Conservation (phyloP, 2,113 vertebrate species). For the Larimichthys crocea region DNA sequence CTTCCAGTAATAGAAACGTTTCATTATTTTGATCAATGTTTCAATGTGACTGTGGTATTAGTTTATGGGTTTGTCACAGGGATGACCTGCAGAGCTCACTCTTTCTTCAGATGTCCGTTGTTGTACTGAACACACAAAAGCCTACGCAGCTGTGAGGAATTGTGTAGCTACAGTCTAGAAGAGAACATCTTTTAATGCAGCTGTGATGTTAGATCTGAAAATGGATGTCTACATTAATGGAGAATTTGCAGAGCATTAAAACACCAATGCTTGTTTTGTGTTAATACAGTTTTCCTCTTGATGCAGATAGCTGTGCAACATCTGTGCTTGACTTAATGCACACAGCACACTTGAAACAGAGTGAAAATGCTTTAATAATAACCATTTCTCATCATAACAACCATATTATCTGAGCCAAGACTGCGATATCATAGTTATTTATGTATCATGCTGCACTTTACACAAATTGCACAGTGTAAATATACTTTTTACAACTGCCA, state of each 20-base stretch:
- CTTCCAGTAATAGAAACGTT: neutral
- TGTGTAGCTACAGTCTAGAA: neutral
- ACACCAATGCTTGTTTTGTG: neutral
- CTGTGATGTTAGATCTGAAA: neutral
- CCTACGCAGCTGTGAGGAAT: neutral
- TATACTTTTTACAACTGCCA: too few relatives aligned
- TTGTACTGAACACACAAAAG: neutral
- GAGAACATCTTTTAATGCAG: neutral
- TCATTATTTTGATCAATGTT: neutral
- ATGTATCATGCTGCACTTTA: too few relatives aligned
- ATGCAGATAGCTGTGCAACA: too few relatives aligned
- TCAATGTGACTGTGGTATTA: neutral
- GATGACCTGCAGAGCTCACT: neutral
- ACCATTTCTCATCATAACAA: too few relatives aligned
- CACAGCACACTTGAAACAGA: too few relatives aligned
- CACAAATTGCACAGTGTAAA: too few relatives aligned
- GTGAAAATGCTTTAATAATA: too few relatives aligned
- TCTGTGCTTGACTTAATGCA: too few relatives aligned
- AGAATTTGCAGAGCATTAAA: neutral
- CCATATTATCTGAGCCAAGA: too few relatives aligned
- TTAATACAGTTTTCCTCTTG: neutral
- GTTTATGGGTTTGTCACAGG: neutral
- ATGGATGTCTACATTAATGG: too few relatives aligned
- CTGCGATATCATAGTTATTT: too few relatives aligned
- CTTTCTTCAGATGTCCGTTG: neutral